Evolutionary conservation across 2,113 vertebrate species (phyloP).

Genomic region (Prinia subflava): DNA sequence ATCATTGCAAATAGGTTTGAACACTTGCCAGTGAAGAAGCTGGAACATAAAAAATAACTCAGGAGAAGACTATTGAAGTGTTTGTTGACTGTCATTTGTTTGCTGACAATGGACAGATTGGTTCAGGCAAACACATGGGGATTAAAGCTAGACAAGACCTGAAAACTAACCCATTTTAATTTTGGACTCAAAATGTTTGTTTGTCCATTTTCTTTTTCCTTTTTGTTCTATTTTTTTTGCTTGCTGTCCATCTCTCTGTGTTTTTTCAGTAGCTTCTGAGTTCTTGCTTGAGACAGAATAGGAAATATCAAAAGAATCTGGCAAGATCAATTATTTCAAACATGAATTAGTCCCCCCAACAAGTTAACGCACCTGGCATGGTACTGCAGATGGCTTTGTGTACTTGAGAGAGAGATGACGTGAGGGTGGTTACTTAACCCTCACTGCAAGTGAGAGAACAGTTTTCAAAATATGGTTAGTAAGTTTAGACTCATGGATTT

Average conservation of each 20-base stretch:
- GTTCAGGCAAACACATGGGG: background rate
- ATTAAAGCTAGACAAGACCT: background rate
- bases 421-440: background rate
- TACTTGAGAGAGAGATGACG: background rate
- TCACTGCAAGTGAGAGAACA: background rate
- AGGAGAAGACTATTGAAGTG: background rate
- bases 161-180: background rate
- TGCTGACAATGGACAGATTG: background rate
- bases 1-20: constrained; percentile 3
- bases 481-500: background rate
- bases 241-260: background rate
- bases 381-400: background rate
- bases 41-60: background rate
- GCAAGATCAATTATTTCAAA: background rate
- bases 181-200: background rate
- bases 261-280: background rate
- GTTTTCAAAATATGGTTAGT: background rate
- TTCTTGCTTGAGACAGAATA: background rate
- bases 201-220: background rate
- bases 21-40: background rate
- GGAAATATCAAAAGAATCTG: background rate
- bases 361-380: background rate
- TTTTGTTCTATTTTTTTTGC: background rate
- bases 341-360: background rate
- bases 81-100: background rate